phyloP scores from a whole-genome alignment of 2,113 vertebrate genomes.

The human region DNA sequence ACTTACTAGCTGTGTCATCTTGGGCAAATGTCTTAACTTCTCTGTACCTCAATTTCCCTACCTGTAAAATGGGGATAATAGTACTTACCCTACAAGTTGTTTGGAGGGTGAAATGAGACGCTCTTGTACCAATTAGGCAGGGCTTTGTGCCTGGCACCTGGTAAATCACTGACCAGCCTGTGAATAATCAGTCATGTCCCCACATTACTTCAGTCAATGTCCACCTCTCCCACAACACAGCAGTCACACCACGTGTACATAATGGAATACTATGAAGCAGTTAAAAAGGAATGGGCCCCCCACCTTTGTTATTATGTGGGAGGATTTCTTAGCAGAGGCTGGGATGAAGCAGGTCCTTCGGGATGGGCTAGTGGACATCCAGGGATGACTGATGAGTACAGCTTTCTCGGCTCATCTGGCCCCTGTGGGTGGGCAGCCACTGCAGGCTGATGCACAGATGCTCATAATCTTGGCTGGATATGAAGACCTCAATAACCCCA shows the following conservation, averaged over 20 bases:
- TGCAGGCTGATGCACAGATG: not conserved
- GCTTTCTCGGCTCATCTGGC: not conserved
- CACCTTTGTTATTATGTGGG: not conserved
- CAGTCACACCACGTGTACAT: rapidly evolving
- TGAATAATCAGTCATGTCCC: rapidly evolving
- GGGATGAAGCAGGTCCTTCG: not conserved
- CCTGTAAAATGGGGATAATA: not conserved
- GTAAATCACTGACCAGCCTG: not conserved
- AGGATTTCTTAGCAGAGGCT: not conserved
- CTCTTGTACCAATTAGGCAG: rapidly evolving
- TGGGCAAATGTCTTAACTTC: not conserved
- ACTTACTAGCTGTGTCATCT: not conserved
- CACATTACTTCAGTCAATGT: not conserved
- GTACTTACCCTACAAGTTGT: not conserved
- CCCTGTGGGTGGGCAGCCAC: not conserved
- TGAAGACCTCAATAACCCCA: not conserved
- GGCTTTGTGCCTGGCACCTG: not conserved
- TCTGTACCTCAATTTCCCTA: not conserved
- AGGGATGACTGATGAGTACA: not conserved
- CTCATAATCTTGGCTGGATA: not conserved
- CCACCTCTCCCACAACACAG: not conserved
- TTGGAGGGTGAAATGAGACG: not conserved
- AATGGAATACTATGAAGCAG: not conserved
- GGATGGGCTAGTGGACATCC: rapidly evolving
- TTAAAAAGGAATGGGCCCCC: not conserved